Evolutionary conservation across 2,113 vertebrate species (phyloP), one percentile per base, ranked within the genome.

Genomic region (Oryctolagus cuniculus): DNA sequence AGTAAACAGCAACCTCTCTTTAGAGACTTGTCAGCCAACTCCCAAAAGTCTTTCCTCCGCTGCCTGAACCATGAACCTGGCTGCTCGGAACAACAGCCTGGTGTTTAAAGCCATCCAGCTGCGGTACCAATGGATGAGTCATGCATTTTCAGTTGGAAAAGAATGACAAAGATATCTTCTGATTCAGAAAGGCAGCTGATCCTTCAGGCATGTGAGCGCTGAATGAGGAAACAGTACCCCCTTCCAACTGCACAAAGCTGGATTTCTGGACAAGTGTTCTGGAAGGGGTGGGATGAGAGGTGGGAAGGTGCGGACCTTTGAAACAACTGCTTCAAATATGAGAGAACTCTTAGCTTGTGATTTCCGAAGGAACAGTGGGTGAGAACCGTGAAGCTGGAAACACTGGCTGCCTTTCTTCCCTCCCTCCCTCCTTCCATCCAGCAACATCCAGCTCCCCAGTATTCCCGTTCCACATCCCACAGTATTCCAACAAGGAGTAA

Each of bases 111-210:
- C 66, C 36, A n/a, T 73, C 70, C 75, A 78, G 87, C 61, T 77
- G 77, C 77, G 51, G 31, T 31, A 53, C 84, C 17, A 38, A 63
- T 1, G 21, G 83, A 84, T 94, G 95, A 96, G 81, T 96, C 95
- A 94, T 34, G 80, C 5, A 92, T 89, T 92, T 83, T 67, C 85
- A 67, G 29, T 38, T 51, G 95, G 91, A 81, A 91, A 95, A 80
- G 38, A 85, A 78, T 74, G 89, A 91, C 90, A 64, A 69, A 80
- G 63, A 75, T 58, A 88, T 44, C 64, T 38, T 92, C 94, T 96
- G 96, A 97, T 95, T 96, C 85, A 81, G 94, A 95, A 80, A 90
- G 78, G 90, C 96, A 96, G 96, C 94, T 96, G 96, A 96, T 78
- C 66, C 38, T 61, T 53, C 70, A 92, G 91, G 69, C 94, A 89